Evolutionary conservation across 2,113 vertebrate species (phyloP), one percentile per base, ranked within the genome.

Genomic region (Aphyosemion australe): DNA sequence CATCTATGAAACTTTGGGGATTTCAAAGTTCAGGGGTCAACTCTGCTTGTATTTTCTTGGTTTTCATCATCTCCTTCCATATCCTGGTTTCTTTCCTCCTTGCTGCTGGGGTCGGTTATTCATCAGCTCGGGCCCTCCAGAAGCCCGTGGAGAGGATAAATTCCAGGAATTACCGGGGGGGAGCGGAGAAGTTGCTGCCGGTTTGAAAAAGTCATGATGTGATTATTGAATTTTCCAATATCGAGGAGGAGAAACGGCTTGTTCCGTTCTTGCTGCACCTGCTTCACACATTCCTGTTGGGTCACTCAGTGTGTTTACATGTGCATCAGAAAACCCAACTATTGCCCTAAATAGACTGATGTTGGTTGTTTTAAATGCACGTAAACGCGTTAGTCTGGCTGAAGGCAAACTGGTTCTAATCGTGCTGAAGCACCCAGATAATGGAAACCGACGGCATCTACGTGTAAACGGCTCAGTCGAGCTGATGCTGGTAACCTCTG

Each of bases 21-120:
- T 57, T 67, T 58, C 72, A 48, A 31, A 21, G 48, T 31, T 72
- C 77, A 68, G 62, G 57, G 69, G 50, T 56, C 10, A 54, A 47
- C 5, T 0, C 3, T 2, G 16, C 6, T 2, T 52, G 54, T 46
- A 46, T 21, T 73, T 67, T 69, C 3, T 37, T 20, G 41, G 34
- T 64, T 65, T 48, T 47, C 55, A 62, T 68, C 55, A 43, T 37
- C 41, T 41, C 4, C 18, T 61, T 50, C 43, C 41, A 61, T 13
- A 63, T 55, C 46, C 34, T n/a, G 16, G 12, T 18, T 59, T 68
- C 50, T 55, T 34, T 39, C 2, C 7, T 12, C 14, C 42, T 34
- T 12, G 60, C 52, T 51, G 4, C 21, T 37, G 31, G 49, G 53
- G 65, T 65, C 46, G 21, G 37, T 71, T 42, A 75, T 69, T 78